Percentiles rank a stretch among this genome's conserved stretches.
Evolutionary conservation across 1,140 invertebrate species (phyloP).

Genomic region (Atta colombica): DNA sequence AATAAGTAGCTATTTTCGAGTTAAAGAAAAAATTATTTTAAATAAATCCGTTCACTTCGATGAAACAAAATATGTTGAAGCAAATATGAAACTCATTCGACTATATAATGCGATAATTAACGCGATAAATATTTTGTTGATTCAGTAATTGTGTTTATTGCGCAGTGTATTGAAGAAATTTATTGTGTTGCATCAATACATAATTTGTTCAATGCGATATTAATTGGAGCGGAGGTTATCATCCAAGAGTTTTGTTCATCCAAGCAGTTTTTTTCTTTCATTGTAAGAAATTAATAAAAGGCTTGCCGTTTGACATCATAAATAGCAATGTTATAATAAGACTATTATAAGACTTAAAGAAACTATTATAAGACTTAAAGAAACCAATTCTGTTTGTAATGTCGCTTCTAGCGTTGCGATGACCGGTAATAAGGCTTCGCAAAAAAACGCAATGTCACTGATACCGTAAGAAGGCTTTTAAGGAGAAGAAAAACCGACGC

Average conservation of each 20-base stretch:
- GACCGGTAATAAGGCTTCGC: not conserved
- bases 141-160: not conserved
- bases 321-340: not conserved
- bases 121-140: conserved; percentile 22
- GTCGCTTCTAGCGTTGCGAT: not conserved
- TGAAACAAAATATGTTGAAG: not conserved
- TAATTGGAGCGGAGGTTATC: conserved; percentile 35
- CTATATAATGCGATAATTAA: conserved; percentile 25
- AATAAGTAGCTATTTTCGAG: no score
- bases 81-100: not conserved
- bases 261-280: not conserved
- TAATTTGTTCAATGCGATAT: conserved; percentile 22
- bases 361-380: conserved; percentile 16
- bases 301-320: not conserved
- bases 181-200: not conserved
- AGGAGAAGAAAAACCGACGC: conserved; percentile 7
- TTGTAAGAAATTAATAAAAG: not conserved
- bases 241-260: not conserved
- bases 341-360: conserved; percentile 12
- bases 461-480: conserved; percentile 22
- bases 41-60: not conserved
- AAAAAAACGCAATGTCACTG: not conserved
- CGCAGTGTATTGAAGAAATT: not conserved
- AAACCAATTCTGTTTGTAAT: conserved; percentile 25
- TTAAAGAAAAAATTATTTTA: not conserved